Evolutionary conservation across 2,113 vertebrate genomes (phyloP).

Genomic region (Toxotes chatareus): DNA sequence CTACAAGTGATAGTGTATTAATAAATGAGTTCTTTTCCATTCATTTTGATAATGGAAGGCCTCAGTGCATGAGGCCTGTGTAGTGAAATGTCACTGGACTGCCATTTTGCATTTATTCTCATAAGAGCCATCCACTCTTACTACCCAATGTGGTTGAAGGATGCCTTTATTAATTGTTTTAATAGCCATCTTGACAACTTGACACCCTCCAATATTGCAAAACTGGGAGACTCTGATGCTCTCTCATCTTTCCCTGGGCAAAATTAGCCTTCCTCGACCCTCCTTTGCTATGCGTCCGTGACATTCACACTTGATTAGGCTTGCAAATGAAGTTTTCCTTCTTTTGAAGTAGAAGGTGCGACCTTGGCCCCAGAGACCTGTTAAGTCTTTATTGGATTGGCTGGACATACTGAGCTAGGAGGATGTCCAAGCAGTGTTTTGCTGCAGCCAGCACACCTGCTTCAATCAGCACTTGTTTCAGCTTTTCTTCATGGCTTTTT

Average conservation of each 20-base stretch:
- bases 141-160: conserved; percentile 50
- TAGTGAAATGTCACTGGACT: conserved; percentile 55
- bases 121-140: conserved; percentile 46
- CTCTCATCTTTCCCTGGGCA: conserved; percentile 38
- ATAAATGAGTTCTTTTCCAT: conserved; percentile 39
- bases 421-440: conserved; percentile 42
- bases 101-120: conserved; percentile 53
- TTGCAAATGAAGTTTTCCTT: conserved; percentile 78
- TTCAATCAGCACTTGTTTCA: conserved; percentile 60
- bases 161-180: conserved; percentile 73
- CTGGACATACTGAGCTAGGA: conserved; percentile 51
- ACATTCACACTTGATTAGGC: conserved; percentile 77
- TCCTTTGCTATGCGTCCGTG: conserved; percentile 47
- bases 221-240: conserved; percentile 45
- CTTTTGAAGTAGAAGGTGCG: conserved; percentile 53
- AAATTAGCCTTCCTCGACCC: conserved; percentile 47
- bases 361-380: conserved; percentile 71
- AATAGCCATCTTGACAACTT: conserved; percentile 67
- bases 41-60: conserved; percentile 40
- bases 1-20: conserved; percentile 8
- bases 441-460: conserved; percentile 44
- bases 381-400: conserved; percentile 72
- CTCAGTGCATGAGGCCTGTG: conserved; percentile 26
- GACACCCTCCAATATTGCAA: conserved; percentile 40
- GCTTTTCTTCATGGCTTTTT: conserved; percentile 33